These are phyloP conservation scores for Cyprinus carpio DNA, from an alignment of 2,113 vertebrate genomes.

Conservation along the genomic window DNA sequence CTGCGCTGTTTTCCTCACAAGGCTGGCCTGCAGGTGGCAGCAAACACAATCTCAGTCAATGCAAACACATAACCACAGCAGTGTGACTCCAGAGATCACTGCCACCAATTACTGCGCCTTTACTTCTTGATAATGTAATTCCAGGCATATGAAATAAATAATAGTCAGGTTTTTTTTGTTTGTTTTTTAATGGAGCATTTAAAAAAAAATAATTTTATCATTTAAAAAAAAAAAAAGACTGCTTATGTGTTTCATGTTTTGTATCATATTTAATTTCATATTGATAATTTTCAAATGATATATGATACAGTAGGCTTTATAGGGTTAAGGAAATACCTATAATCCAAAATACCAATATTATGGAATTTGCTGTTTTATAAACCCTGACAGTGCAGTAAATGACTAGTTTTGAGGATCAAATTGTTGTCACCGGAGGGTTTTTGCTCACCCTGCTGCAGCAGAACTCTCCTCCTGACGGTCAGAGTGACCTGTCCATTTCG, in stretches of 20 bases:
- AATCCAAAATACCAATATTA: not conserved
- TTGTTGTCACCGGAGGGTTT: no score
- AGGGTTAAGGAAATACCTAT: not conserved
- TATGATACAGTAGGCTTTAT: not conserved
- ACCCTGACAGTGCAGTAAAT: not conserved
- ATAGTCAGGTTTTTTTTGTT: not conserved
- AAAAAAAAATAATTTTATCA: no score
- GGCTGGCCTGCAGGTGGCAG: slow-evolving; percentile 80
- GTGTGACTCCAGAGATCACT: not conserved
- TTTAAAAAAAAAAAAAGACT: no score
- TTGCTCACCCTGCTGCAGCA: slow-evolving; percentile 81
- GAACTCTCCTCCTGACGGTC: slow-evolving; percentile 94
- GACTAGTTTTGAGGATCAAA: not conserved
- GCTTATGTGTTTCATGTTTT: not conserved
- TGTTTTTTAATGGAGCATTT: not conserved
- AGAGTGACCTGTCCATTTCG: slow-evolving; percentile 96
- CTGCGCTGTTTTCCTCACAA: slow-evolving; percentile 91
- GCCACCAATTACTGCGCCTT: not conserved
- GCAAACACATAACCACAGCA: not conserved
- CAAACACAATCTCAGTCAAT: slow-evolving; percentile 23
- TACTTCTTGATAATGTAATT: not conserved
- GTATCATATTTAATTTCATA: not conserved
- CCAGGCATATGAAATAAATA: no score
- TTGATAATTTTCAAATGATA: not conserved
- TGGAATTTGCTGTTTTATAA: not conserved